Evolutionary conservation across 1,140 invertebrate genomes (phyloP).

Genomic region (Drosophila kikkawai): DNA sequence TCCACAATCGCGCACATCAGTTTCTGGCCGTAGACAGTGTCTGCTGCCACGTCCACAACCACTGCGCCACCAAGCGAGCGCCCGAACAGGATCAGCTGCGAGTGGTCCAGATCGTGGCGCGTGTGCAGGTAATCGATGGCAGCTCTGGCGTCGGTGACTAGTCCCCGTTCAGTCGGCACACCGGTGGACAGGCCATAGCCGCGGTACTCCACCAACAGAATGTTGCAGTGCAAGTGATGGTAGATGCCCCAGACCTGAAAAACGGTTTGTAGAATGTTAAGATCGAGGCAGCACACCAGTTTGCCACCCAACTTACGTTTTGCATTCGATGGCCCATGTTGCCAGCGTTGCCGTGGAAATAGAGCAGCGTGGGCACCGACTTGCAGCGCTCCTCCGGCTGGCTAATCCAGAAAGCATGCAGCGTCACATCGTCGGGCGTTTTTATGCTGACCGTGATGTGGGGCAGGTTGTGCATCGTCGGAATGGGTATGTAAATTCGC

Average conservation of each 20-base stretch:
- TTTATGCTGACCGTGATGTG: constrained; percentile 90
- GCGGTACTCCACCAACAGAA: constrained; percentile 96
- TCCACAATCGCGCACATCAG: constrained; percentile 95
- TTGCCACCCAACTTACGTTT: constrained; percentile 86
- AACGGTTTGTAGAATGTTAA: background rate
- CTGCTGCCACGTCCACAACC: constrained; percentile 92
- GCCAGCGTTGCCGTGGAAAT: constrained; percentile 98
- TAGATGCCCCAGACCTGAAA: constrained; percentile 89
- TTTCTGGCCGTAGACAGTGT: constrained; percentile 89
- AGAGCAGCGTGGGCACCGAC: constrained; percentile 92
- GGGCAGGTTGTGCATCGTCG: constrained; percentile 92
- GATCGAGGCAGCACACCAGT: background rate
- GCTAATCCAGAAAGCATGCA: constrained; percentile 95
- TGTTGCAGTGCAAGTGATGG: constrained; percentile 92
- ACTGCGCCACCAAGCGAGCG: constrained; percentile 95
- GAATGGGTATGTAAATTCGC: constrained; percentile 93
- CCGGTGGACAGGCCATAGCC: constrained; percentile 98
- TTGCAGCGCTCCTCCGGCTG: constrained; percentile 89
- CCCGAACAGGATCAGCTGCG: constrained; percentile 96
- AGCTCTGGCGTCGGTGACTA: constrained; percentile 95
- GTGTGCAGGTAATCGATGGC: constrained; percentile 93
- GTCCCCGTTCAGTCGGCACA: constrained; percentile 92
- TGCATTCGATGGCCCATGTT: constrained; percentile 96
- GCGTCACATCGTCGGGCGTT: constrained; percentile 91
- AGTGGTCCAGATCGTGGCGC: constrained; percentile 92